Evolutionary conservation across 2,888 invertebrate species (phyloP).

Genomic region (Eupeodes luniger): DNA sequence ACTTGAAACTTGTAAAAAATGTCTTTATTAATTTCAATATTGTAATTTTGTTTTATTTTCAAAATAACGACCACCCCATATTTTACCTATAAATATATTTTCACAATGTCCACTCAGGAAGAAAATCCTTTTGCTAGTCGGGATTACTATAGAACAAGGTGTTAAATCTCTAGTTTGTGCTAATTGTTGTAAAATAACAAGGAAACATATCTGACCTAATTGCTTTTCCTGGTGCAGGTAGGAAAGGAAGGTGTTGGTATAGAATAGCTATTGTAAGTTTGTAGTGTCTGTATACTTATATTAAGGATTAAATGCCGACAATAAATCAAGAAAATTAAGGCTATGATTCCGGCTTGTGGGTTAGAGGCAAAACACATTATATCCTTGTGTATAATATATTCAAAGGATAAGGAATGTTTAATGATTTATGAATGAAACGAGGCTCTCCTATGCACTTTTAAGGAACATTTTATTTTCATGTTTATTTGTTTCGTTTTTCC

Average conservation of each 20-base stretch:
- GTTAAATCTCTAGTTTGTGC: conserved; percentile 19
- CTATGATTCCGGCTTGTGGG: conserved; percentile 12
- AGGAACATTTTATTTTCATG: not conserved
- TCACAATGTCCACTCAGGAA: not conserved
- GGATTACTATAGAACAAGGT: conserved; percentile 12
- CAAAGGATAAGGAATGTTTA: conserved; percentile 5
- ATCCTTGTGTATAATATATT: no score
- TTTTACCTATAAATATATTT: not conserved
- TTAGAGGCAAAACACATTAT: not conserved
- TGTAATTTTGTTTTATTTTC: no score
- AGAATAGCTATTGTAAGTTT: not conserved
- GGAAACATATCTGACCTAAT: conserved; percentile 27
- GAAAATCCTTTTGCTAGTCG: conserved; percentile 3
- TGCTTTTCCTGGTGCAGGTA: not conserved
- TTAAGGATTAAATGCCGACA: conserved; percentile 22
- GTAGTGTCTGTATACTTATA: not conserved
- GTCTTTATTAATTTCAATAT: no score
- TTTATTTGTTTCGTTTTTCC: no score
- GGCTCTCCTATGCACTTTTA: not conserved
- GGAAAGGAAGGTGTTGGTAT: no score
- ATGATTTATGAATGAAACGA: not conserved
- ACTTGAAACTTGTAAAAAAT: no score
- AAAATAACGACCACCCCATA: not conserved
- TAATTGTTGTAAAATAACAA: conserved; percentile 26
- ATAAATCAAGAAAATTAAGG: conserved; percentile 31